Conservation (phyloP, 2,113 vertebrate genomes). For the Melospiza georgiana region DNA sequence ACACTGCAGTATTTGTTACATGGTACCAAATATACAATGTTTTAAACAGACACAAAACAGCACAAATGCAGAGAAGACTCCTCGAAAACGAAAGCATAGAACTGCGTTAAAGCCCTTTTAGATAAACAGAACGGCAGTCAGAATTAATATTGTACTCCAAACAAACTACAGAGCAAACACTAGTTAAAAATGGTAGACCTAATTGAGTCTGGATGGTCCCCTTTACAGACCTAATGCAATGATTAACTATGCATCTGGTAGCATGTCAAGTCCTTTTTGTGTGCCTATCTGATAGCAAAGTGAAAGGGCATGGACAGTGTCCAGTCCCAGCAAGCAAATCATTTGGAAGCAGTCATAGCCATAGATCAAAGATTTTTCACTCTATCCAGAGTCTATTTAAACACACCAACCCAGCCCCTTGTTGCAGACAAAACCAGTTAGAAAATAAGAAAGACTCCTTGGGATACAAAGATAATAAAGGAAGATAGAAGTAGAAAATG, state of each 20-base stretch:
- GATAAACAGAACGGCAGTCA: background rate
- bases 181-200: conserved; percentile 59
- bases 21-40: background rate
- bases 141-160: conserved; percentile 34
- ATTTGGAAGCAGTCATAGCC: conserved; percentile 84
- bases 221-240: conserved; percentile 69
- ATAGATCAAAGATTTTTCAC: conserved; percentile 90
- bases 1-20: background rate
- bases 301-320: conserved; percentile 89
- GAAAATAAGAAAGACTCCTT: conserved; percentile 82
- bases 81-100: background rate
- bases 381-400: conserved; percentile 78
- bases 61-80: background rate
- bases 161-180: conserved; percentile 39
- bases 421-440: conserved; percentile 74
- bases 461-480: conserved; percentile 84
- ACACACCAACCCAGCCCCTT: conserved; percentile 68
- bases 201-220: conserved; percentile 58
- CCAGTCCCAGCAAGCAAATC: conserved; percentile 90
- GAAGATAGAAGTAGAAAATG: conserved; percentile 74
- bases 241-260: conserved; percentile 83
- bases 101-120: background rate
- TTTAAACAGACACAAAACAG: background rate
- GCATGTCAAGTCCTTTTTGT: conserved; percentile 75
- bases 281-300: conserved; percentile 83